A percentile compares a stretch with the other conserved stretches of the same genome.
These are phyloP conservation scores for Plutomurus gul DNA, from an alignment of 1,140 invertebrate genomes.

Conservation along the genomic window DNA sequence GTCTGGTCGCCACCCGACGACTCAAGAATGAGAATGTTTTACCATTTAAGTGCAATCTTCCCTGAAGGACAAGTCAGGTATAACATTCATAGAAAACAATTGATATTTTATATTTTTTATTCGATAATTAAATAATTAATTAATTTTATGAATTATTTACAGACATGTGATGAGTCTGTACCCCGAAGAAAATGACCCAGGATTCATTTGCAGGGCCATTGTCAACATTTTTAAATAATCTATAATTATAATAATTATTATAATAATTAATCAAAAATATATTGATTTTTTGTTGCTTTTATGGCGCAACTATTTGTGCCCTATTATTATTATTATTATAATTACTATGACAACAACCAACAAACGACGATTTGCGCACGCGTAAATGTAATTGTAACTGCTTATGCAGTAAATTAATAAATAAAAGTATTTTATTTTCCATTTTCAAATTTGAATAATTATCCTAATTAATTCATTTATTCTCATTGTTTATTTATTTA, in stretches of 20 bases:
- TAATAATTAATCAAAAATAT: neutral
- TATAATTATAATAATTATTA: neutral
- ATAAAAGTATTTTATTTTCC: conserved; percentile 10
- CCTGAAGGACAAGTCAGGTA: conserved; percentile 85
- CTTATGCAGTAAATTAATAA: conserved; percentile 46
- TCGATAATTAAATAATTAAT: no score
- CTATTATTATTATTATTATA: no score
- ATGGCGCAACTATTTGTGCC: neutral
- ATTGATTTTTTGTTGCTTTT: neutral
- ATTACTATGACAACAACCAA: no score
- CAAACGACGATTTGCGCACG: conserved; percentile 15
- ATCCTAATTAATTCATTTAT: no score
- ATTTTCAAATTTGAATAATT: neutral
- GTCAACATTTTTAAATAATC: conserved; percentile 67
- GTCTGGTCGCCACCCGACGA: conserved; percentile 44
- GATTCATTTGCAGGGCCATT: conserved; percentile 86
- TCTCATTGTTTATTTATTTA: no score
- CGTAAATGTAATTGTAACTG: conserved; percentile 40
- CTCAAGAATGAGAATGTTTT: conserved; percentile 72
- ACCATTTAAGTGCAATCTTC: conserved; percentile 83
- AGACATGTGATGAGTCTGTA: conserved; percentile 79
- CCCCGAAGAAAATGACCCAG: conserved; percentile 84
- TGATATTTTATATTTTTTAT: no score
- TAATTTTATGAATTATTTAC: no score
- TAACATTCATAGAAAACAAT: no score